These are phyloP conservation scores for Sinelater perroti DNA, from an alignment of 2,888 invertebrate species.

Conservation along the genomic window DNA sequence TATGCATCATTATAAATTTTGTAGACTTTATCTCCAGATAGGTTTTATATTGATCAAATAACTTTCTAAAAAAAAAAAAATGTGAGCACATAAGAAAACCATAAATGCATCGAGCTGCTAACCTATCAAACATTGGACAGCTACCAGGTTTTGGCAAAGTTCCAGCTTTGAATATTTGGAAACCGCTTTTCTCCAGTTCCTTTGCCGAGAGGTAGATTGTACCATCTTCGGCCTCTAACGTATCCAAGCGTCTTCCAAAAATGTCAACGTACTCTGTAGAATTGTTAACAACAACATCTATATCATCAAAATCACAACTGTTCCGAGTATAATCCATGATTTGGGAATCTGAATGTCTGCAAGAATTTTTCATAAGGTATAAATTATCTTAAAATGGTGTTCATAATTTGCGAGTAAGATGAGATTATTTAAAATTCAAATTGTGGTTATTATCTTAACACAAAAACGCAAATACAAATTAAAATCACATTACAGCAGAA, in stretches of 20 bases:
- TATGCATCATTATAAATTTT: constrained; percentile 43
- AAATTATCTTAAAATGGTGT: no score
- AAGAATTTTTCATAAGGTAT: no score
- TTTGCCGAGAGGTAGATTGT: constrained; percentile 45
- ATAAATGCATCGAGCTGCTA: no score
- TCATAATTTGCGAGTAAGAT: no score
- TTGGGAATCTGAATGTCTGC: no score
- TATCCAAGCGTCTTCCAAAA: constrained; percentile 43
- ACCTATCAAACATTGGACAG: constrained; percentile 42
- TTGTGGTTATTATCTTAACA: no score
- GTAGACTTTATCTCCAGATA: constrained; percentile 41
- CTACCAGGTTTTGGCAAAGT: constrained; percentile 36
- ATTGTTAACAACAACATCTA: not conserved
- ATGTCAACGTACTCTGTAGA: constrained; percentile 40
- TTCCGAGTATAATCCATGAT: no score
- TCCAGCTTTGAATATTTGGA: constrained; percentile 45
- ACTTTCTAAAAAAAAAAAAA: constrained; percentile 5
- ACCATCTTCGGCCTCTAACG: constrained; percentile 42
- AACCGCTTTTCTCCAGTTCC: constrained; percentile 47
- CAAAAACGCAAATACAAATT: no score
- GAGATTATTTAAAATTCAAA: no score
- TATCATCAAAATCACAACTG: no score
- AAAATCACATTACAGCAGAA: no score
- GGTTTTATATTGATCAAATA: constrained; percentile 40
- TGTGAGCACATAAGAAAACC: not conserved